These are phyloP conservation scores for Troglohyphantes excavatus DNA, from an alignment of 2,888 invertebrate species.

Conservation along the genomic window DNA sequence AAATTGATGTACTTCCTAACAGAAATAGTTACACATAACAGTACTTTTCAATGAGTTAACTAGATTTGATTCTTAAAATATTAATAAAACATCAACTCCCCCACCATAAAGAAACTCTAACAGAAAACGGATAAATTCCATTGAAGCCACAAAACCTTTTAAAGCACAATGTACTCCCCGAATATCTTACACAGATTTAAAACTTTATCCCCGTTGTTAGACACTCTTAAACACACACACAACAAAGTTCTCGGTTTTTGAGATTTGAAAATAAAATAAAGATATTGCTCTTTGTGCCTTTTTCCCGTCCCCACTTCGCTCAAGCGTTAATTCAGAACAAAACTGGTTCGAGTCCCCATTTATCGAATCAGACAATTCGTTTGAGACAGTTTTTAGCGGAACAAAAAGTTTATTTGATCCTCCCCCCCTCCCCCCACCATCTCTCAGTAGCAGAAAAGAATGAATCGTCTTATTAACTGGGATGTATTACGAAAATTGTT, in stretches of 20 bases:
- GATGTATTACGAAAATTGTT: conserved; percentile 47
- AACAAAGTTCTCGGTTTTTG: conserved; percentile 30
- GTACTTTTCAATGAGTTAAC: neutral
- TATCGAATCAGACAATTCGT: conserved; percentile 37
- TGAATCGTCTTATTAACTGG: conserved; percentile 51
- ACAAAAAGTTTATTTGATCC: conserved; percentile 39
- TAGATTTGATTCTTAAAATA: neutral
- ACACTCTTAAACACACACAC: conserved; percentile 14
- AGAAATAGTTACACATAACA: neutral
- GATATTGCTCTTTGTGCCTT: conserved; percentile 23
- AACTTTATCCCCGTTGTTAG: neutral
- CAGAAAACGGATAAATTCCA: neutral
- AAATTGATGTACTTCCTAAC: neutral
- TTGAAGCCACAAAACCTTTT: neutral
- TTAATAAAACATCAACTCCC: neutral
- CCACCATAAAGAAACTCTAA: neutral
- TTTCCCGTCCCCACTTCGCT: neutral
- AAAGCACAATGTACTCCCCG: neutral
- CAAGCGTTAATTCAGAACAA: neutral
- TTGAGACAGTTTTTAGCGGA: conserved; percentile 6
- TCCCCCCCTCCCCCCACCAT: too few species aligned
- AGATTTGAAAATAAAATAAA: conserved; percentile 37
- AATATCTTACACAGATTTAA: neutral
- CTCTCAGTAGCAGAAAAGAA: conserved; percentile 28
- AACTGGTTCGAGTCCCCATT: conserved; percentile 7